Evolutionary conservation across 2,888 invertebrate species (phyloP).

Genomic region (Pseudococcus viburni): DNA sequence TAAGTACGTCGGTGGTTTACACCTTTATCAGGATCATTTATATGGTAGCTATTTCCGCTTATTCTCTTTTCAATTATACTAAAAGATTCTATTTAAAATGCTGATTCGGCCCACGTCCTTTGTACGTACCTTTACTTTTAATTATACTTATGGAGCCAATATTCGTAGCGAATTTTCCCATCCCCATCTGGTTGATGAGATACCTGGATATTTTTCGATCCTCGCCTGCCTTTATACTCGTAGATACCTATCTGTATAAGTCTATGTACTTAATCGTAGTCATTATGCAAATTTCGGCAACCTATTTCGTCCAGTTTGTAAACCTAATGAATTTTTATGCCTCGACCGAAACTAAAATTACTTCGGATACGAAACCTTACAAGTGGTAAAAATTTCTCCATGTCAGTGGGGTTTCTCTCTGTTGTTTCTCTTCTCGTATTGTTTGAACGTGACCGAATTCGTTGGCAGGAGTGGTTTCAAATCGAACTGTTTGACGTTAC

Average conservation of each 20-base stretch:
- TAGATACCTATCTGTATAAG: background rate
- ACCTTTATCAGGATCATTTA: background rate
- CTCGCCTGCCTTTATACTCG: background rate
- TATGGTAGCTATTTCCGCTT: background rate
- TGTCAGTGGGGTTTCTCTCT: conserved; percentile 3
- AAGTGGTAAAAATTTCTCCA: background rate
- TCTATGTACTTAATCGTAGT: conserved; percentile 14
- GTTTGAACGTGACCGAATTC: background rate
- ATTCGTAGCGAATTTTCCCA: background rate
- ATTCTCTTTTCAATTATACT: background rate
- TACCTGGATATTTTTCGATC: too few species aligned
- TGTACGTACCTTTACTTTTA: background rate
- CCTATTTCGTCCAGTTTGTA: background rate
- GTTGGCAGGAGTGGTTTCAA: background rate
- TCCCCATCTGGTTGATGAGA: background rate
- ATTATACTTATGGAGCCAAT: background rate
- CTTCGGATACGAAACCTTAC: conserved; percentile 16
- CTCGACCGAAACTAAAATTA: background rate
- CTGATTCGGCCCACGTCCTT: background rate
- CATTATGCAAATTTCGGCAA: background rate
- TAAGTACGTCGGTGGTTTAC: too few species aligned
- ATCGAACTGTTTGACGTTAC: background rate
- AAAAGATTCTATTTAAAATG: background rate
- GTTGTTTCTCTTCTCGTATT: background rate
- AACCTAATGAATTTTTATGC: conserved; percentile 2